These are phyloP conservation scores for Dasysyrphus tricinctus DNA, from an alignment of 2,888 invertebrate genomes.

Conservation along the genomic window DNA sequence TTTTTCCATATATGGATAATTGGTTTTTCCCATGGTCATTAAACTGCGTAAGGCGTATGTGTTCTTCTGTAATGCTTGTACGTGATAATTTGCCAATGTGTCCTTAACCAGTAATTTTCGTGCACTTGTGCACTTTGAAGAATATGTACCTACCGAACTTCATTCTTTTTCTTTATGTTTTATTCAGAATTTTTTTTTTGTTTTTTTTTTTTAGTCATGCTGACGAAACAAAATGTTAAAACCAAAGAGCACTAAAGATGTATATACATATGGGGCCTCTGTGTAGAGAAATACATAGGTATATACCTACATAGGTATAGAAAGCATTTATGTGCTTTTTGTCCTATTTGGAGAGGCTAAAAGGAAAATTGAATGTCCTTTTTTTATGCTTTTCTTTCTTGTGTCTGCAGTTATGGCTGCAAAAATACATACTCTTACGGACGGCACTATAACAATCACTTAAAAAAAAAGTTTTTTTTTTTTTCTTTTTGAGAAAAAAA, in stretches of 20 bases:
- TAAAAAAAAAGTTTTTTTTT: constrained; percentile 34
- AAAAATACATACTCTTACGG: constrained; percentile 20
- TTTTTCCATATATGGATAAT: neutral
- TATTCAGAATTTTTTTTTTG: neutral
- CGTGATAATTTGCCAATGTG: constrained; percentile 70
- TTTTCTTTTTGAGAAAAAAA: neutral
- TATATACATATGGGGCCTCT: neutral
- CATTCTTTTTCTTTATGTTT: constrained; percentile 25
- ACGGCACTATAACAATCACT: constrained; percentile 66
- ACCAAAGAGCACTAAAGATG: neutral
- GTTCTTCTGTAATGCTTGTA: constrained; percentile 11
- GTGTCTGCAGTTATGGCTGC: constrained; percentile 46
- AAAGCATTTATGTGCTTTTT: constrained; percentile 64
- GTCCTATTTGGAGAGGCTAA: constrained; percentile 50
- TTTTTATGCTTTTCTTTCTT: constrained; percentile 12
- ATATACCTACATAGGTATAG: neutral
- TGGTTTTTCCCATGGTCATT: constrained; percentile 22
- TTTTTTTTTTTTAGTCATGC: constrained; percentile 42
- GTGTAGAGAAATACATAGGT: neutral
- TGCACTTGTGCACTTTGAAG: constrained; percentile 51
- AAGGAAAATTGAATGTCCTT: constrained; percentile 64
- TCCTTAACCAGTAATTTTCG: constrained; percentile 67
- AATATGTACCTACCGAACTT: constrained; percentile 45
- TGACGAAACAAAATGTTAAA: constrained; percentile 55
- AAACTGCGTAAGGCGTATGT: neutral